Evolutionary conservation across 1,140 invertebrate species (phyloP), one percentile per base, ranked within the genome.

Genomic region (Cyclina sinensis): DNA sequence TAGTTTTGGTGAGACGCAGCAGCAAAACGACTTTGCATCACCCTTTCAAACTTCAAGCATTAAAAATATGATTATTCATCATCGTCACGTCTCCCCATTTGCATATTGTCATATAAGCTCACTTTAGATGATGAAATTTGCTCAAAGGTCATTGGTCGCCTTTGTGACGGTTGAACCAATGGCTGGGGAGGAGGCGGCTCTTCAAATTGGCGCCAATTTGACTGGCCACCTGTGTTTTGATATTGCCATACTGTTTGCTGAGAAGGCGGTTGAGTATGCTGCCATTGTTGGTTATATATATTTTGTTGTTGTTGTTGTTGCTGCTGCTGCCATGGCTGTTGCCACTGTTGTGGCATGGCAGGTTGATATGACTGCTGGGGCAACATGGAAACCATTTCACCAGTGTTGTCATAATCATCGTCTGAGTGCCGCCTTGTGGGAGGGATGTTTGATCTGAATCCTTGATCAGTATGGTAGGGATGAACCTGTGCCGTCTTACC

Each of bases 91-190:
- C 76, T 62, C 3, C 14, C 39, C 86, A 88, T 88, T 54, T 82
- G 86, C 81, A 94, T 91, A 86, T 94, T 94, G 85, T 94, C 94
- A 86, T 94, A 94, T 27, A 94, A 91, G 78, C 94, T 94, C 86
- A 94, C 92, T 90, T 94, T 94, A 3, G 94, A 94, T 0, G 94
- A 93, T 5, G 93, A 93, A 9, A 90, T 89, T 86, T 94, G 93
- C 59, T 94, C 92, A 90, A 94, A 94, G n/a, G 93, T 94, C 93
- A 94, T 94, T 32, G 94, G 94, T 76, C 94, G 90, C 51, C 88
- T 91, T 39, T 91, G 93, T 1, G 94, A 94, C 14, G 94, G 94
- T 73, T 93, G 90, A 27, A 92, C 90, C n/a, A 94, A 84, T 32
- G 93, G 94, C 54, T 92, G 90, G 0, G 93, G 91, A 43, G 94